These are phyloP conservation scores for Cactoblastis cactorum DNA, from an alignment of 2,888 invertebrate species.

Conservation along the genomic window DNA sequence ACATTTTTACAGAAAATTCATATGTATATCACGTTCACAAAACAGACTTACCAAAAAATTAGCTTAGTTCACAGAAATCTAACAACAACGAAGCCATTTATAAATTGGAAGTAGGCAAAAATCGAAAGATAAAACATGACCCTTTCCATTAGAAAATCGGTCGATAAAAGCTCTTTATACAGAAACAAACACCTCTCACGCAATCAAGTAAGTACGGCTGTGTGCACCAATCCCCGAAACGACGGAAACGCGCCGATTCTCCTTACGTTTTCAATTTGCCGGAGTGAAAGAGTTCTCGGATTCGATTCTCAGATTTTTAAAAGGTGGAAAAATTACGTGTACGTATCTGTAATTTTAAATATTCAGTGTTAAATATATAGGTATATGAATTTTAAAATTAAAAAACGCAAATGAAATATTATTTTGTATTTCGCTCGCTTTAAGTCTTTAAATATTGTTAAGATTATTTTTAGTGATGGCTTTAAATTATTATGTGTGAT, in stretches of 20 bases:
- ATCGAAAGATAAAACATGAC: background rate
- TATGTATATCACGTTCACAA: no score
- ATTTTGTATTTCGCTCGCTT: no score
- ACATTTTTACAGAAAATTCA: no score
- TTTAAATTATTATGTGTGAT: no score
- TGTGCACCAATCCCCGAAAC: constrained; percentile 15
- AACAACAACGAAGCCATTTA: background rate
- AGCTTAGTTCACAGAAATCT: no score
- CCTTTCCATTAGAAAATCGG: background rate
- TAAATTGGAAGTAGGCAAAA: background rate
- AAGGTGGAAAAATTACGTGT: background rate
- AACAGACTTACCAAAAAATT: no score
- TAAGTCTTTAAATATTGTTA: no score
- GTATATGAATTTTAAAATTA: no score
- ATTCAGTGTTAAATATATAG: no score
- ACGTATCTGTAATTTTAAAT: no score
- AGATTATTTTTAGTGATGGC: no score
- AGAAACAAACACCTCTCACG: background rate
- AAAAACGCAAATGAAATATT: no score
- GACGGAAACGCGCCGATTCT: constrained; percentile 31
- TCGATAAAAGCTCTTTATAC: background rate
- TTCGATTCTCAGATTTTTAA: background rate
- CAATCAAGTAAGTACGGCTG: constrained; percentile 7
- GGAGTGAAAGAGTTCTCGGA: constrained; percentile 34
- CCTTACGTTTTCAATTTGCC: constrained; percentile 40